These are phyloP conservation scores for Haliaeetus leucogaster DNA, from an alignment of 2,113 vertebrate genomes.

Conservation along the genomic window DNA sequence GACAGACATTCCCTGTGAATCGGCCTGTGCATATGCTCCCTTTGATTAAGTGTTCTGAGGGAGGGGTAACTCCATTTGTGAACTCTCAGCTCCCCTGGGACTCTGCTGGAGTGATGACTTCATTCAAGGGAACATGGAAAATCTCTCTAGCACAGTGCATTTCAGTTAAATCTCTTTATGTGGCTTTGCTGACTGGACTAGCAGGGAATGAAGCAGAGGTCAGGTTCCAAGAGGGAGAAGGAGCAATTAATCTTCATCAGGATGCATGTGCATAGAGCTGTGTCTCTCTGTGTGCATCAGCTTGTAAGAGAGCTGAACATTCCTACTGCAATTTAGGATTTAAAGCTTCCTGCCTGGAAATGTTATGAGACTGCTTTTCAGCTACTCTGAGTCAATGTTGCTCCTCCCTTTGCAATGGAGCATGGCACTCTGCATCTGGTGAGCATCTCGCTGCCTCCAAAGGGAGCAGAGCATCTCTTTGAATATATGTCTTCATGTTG, in stretches of 20 bases:
- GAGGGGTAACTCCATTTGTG: slow-evolving; percentile 7
- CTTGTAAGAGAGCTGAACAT: background rate
- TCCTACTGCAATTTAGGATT: background rate
- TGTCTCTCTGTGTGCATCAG: background rate
- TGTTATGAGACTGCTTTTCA: background rate
- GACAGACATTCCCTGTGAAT: background rate
- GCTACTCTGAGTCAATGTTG: background rate
- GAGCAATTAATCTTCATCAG: background rate
- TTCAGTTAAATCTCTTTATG: background rate
- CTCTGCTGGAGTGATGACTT: background rate
- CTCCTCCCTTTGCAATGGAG: background rate
- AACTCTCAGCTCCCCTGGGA: background rate
- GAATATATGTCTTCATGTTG: background rate
- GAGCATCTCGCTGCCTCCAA: background rate
- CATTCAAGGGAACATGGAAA: background rate
- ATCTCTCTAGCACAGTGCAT: background rate
- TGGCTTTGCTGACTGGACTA: background rate
- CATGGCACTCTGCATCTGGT: background rate
- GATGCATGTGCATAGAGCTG: background rate
- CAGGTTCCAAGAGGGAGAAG: background rate
- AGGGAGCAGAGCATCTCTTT: background rate
- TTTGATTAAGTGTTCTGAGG: background rate
- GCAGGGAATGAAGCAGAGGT: background rate
- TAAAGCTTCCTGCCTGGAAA: background rate
- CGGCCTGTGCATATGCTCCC: background rate